These are phyloP conservation scores for Loris lydekkerianus DNA, from an alignment of 2,797 vertebrate genomes.

Conservation along the genomic window DNA sequence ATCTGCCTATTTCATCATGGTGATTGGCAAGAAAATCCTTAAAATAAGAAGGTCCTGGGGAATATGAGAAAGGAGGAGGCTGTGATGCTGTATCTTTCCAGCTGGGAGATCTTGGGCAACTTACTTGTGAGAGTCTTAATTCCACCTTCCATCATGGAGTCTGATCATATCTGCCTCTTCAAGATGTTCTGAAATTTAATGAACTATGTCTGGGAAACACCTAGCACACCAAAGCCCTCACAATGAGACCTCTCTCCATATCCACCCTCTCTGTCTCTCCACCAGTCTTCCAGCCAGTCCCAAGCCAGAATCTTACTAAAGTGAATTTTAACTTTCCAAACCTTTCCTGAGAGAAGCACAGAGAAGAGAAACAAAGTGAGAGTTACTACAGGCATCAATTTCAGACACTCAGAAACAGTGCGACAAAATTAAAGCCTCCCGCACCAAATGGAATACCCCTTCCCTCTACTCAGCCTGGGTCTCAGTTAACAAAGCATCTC, in stretches of 20 bases:
- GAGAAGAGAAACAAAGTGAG: background rate
- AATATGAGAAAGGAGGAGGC: background rate
- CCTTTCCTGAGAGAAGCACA: background rate
- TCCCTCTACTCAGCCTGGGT: background rate
- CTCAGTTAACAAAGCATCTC: background rate
- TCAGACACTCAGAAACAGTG: background rate
- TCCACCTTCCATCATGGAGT: background rate
- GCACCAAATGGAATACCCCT: background rate
- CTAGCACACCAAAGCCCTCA: background rate
- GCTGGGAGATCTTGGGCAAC: background rate
- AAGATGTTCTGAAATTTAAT: slow-evolving; percentile 34
- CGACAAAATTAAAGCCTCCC: background rate
- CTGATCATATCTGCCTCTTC: background rate
- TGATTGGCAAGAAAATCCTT: background rate
- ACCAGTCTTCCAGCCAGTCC: background rate
- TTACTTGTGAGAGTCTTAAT: background rate
- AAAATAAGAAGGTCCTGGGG: background rate
- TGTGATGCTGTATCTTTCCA: background rate
- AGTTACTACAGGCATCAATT: background rate
- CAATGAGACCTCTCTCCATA: background rate
- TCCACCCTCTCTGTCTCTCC: background rate
- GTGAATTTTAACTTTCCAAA: background rate
- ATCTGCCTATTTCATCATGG: background rate
- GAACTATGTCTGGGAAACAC: background rate
- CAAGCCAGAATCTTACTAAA: background rate